A percentile compares a stretch with the other conserved stretches of the same genome.
Conservation (phyloP, 1,140 invertebrate genomes). For the Drosophila erecta region DNA sequence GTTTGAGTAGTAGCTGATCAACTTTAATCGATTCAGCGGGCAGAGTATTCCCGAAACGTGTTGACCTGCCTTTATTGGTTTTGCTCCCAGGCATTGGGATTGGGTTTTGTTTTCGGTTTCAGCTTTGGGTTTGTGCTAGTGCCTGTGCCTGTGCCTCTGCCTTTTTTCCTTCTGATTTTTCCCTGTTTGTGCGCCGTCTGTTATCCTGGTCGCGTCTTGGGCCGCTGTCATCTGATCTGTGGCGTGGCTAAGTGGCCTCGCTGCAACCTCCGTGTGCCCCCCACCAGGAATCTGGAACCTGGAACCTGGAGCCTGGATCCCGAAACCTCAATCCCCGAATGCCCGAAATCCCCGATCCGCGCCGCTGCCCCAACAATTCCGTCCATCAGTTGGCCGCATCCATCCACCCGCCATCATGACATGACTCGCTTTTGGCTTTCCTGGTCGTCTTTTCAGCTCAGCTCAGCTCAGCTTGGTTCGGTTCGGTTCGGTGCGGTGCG, state of each 20-base stretch:
- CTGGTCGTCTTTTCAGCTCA: constrained; percentile 6
- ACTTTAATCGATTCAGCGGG: background rate
- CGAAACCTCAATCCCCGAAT: background rate
- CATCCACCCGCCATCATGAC: constrained; percentile 67
- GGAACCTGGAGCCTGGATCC: background rate
- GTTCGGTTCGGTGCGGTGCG: background rate
- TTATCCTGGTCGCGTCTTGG: constrained; percentile 65
- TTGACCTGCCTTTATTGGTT: constrained; percentile 9
- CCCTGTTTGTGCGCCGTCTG: constrained; percentile 35
- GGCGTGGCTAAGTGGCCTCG: constrained; percentile 74
- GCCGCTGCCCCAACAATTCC: background rate
- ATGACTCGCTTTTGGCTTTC: constrained; percentile 52
- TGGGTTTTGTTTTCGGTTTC: constrained; percentile 6
- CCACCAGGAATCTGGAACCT: background rate
- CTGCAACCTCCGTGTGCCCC: constrained; percentile 7
- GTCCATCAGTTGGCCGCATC: constrained; percentile 19
- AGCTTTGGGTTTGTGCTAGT: background rate
- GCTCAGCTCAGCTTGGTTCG: background rate
- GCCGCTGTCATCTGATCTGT: constrained; percentile 78
- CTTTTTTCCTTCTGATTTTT: constrained; percentile 11
- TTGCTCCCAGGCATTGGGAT: constrained; percentile 1
- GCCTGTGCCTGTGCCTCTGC: background rate
- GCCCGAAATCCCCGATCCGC: background rate
- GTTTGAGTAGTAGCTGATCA: background rate
- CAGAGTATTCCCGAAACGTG: constrained; percentile 7